Conservation (phyloP, 2,888 invertebrate genomes). For the Chorisops tibialis region DNA sequence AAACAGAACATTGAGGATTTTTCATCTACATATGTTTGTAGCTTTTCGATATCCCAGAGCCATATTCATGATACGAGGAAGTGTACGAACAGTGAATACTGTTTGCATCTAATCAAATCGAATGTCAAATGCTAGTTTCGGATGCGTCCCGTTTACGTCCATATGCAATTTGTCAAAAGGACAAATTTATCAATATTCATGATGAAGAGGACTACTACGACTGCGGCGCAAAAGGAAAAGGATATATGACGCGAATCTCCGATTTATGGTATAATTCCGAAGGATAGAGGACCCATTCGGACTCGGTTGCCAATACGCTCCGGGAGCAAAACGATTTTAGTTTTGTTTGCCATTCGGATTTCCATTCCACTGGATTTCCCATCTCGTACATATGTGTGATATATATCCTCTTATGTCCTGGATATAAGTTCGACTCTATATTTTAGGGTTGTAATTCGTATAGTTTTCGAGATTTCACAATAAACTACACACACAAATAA, state of each 20-base stretch:
- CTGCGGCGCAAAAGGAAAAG: neutral
- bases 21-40: too few species aligned
- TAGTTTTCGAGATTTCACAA: conserved; percentile 6
- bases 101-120: conserved; percentile 8
- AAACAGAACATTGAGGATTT: too few species aligned
- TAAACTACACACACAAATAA: neutral
- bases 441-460: too few species aligned
- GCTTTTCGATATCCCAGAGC: too few species aligned
- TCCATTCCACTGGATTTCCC: neutral
- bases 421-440: too few species aligned
- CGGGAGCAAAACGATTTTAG: neutral
- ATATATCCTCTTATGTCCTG: neutral
- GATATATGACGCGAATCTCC: neutral
- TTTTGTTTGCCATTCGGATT: conserved; percentile 9
- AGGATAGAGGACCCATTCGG: too few species aligned
- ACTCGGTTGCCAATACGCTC: conserved; percentile 4
- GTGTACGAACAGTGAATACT: too few species aligned
- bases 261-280: too few species aligned
- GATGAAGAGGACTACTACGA: neutral
- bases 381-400: neutral
- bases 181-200: conserved; percentile 23
- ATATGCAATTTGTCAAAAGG: conserved; percentile 16
- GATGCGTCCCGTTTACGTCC: neutral
- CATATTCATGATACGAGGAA: too few species aligned
- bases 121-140: neutral